Evolutionary conservation across 2,888 invertebrate genomes (phyloP).

Genomic region (Resseliella maxima): DNA sequence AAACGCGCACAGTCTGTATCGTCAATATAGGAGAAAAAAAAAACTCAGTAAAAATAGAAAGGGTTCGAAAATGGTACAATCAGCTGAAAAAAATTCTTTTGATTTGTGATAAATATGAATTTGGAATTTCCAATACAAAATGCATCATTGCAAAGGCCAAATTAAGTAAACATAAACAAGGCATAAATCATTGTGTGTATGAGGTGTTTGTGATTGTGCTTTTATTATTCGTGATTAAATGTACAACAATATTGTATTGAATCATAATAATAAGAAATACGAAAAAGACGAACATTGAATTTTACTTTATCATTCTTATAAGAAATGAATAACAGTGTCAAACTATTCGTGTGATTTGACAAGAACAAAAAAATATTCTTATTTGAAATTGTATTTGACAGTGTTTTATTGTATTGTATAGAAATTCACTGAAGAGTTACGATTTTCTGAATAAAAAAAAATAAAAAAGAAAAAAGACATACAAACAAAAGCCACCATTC

Average conservation of each 20-base stretch:
- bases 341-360: too few relatives aligned
- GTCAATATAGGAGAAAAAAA: neutral
- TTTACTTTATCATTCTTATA: too few relatives aligned
- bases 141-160: neutral
- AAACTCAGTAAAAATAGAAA: slow-evolving; percentile 38
- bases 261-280: too few relatives aligned
- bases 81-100: neutral
- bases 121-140: neutral
- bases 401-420: too few relatives aligned
- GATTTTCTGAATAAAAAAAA: too few relatives aligned
- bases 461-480: neutral
- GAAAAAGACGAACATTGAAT: too few relatives aligned
- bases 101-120: neutral
- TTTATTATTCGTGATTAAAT: too few relatives aligned
- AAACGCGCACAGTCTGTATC: slow-evolving; percentile 39
- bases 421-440: too few relatives aligned
- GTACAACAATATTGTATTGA: too few relatives aligned
- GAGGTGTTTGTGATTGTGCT: neutral
- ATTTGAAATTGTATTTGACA: too few relatives aligned
- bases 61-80: neutral
- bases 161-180: slow-evolving; percentile 29
- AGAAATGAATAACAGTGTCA: too few relatives aligned
- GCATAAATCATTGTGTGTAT: neutral
- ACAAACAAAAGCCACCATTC: slow-evolving; percentile 6
- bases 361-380: too few relatives aligned